A percentile compares a stretch with the other conserved stretches of the same genome.
Evolutionary conservation across 2,113 vertebrate genomes (phyloP).

Genomic region (Corythornis vintsioides): DNA sequence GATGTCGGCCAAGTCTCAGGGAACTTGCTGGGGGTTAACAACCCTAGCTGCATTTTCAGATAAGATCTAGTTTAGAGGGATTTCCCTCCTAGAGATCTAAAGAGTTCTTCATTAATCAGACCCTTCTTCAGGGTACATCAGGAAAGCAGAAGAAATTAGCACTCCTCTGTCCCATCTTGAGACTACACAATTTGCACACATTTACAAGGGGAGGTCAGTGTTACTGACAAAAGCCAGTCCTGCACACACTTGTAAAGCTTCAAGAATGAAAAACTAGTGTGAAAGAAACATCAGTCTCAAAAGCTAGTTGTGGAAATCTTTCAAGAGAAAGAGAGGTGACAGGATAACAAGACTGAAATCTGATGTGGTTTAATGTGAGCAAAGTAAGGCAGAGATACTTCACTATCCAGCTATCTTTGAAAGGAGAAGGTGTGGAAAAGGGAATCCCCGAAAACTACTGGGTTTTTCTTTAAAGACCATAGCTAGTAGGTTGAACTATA

Average conservation of each 20-base stretch:
- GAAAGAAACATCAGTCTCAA: background rate
- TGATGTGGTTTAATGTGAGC: background rate
- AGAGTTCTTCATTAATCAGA: background rate
- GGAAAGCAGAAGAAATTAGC: background rate
- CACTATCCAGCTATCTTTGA: background rate
- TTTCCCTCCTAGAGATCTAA: background rate
- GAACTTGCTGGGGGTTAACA: background rate
- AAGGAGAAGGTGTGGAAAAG: background rate
- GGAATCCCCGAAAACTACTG: fast-evolving
- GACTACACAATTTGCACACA: background rate
- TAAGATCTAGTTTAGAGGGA: background rate
- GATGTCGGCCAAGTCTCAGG: background rate
- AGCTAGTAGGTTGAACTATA: fast-evolving
- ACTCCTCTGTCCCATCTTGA: background rate
- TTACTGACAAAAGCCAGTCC: background rate
- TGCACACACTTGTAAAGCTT: background rate
- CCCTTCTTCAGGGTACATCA: background rate
- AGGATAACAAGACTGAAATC: background rate
- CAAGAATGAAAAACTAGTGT: background rate
- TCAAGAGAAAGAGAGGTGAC: background rate
- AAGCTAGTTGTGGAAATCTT: background rate
- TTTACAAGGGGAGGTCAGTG: background rate
- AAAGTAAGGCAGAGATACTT: background rate
- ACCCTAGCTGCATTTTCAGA: background rate
- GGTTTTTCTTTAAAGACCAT: background rate